Percentiles rank a stretch among this genome's conserved stretches.
Conservation (phyloP, 2,888 invertebrate species). For the Alloplasta piceator region DNA sequence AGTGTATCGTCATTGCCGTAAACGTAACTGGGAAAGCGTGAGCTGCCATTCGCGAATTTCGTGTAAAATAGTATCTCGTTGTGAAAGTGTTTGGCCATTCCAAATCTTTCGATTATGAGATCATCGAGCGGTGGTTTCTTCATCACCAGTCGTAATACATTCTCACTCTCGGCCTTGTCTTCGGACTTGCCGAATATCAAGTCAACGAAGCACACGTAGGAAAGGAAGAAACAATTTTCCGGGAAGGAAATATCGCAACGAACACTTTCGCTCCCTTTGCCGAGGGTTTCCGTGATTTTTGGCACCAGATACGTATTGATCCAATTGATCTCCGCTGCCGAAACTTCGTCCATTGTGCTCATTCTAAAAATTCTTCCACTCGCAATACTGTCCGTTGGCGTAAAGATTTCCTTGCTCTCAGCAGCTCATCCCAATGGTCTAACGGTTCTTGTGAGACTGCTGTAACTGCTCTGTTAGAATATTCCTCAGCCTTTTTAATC, state of each 20-base stretch:
- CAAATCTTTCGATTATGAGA: accelerated
- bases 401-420: too few species aligned
- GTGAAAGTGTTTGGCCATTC: conserved; percentile 67
- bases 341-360: conserved; percentile 21
- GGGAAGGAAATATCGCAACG: conserved; percentile 64
- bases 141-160: conserved; percentile 61
- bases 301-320: conserved; percentile 59
- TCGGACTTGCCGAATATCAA: conserved; percentile 52
- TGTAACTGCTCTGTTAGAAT: too few species aligned
- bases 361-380: too few species aligned
- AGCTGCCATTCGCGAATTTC: conserved; percentile 54
- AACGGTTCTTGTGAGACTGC: too few species aligned
- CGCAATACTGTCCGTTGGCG: too few species aligned
- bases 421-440: too few species aligned
- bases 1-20: conserved; percentile 52
- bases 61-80: conserved; percentile 79
- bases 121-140: conserved; percentile 56
- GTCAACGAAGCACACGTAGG: conserved; percentile 66
- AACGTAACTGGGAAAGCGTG: conserved; percentile 61
- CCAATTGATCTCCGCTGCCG: conserved; percentile 50
- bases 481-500: too few species aligned
- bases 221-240: conserved; percentile 66
- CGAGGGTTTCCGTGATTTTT: conserved; percentile 54
- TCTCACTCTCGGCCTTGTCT: background rate
- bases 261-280: conserved; percentile 41